Percentiles rank a stretch among this genome's conserved stretches.
phyloP scores from a whole-genome alignment of 2,113 vertebrate species.

The Actenoides hombroni region DNA sequence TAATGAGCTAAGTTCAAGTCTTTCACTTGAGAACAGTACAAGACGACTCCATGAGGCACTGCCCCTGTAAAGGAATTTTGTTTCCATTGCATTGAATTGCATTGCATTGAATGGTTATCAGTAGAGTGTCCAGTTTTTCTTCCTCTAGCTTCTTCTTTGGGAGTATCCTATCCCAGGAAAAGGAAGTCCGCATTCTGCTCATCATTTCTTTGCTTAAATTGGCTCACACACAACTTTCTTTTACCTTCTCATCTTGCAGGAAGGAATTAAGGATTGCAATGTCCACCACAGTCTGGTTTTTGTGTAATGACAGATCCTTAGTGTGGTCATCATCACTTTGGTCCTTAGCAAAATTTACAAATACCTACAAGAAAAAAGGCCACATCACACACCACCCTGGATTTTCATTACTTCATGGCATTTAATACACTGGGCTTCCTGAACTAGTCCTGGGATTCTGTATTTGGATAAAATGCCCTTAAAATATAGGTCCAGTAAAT shows the following conservation, averaged over 20 bases:
- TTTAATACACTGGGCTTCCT: background rate
- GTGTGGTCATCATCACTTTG: slow-evolving; percentile 95
- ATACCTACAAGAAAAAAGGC: slow-evolving; percentile 81
- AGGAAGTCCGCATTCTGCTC: slow-evolving; percentile 43
- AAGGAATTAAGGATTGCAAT: slow-evolving; percentile 77
- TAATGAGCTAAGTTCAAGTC: slow-evolving; percentile 86
- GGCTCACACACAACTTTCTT: slow-evolving; percentile 91
- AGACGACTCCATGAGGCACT: slow-evolving; percentile 78
- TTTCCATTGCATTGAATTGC: slow-evolving; percentile 91
- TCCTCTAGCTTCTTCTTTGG: slow-evolving; percentile 55
- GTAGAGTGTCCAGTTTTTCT: slow-evolving; percentile 81
- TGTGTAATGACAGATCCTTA: slow-evolving; percentile 89
- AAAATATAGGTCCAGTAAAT: background rate
- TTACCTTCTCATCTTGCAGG: slow-evolving; percentile 75
- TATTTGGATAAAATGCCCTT: background rate
- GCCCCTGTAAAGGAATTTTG: slow-evolving; percentile 80
- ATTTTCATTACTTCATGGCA: background rate
- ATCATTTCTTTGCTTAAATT: slow-evolving; percentile 8
- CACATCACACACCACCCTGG: background rate
- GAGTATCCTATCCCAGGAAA: slow-evolving; percentile 53
- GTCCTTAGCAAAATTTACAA: slow-evolving; percentile 99
- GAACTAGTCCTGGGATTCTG: background rate
- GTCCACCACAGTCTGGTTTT: slow-evolving; percentile 83
- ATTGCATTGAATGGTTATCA: slow-evolving; percentile 90
- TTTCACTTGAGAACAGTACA: slow-evolving; percentile 76